phyloP scores from a whole-genome alignment of 2,797 vertebrate species.

The Eospalax fontanierii region DNA sequence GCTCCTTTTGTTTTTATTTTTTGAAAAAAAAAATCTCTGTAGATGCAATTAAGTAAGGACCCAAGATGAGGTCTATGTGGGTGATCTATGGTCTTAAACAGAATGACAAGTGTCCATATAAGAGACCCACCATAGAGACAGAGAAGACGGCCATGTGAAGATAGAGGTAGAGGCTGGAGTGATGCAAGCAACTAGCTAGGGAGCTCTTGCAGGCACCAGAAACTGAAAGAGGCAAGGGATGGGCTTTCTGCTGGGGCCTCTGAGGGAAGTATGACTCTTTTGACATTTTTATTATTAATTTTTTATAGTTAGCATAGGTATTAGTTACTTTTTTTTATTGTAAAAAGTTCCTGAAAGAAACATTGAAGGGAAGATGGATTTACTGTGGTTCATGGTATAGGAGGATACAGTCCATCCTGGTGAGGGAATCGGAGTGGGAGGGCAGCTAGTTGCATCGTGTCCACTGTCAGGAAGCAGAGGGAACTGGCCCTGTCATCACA shows the following conservation, averaged over 20 bases:
- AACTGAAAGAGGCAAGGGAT: background rate
- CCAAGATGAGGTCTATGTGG: background rate
- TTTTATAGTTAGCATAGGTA: background rate
- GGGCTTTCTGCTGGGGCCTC: background rate
- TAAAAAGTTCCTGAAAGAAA: background rate
- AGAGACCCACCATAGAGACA: background rate
- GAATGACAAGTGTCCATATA: background rate
- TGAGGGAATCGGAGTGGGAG: no score
- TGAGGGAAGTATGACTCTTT: background rate
- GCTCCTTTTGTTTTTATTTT: background rate
- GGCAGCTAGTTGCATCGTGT: background rate
- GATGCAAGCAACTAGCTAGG: no score
- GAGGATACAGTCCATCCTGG: background rate
- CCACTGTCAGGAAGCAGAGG: background rate
- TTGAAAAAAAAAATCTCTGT: background rate
- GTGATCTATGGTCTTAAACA: background rate
- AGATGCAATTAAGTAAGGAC: constrained; percentile 27
- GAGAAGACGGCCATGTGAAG: background rate
- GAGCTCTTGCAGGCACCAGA: background rate
- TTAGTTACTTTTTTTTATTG: background rate
- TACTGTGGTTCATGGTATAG: background rate
- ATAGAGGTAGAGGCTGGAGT: background rate
- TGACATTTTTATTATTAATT: no score
- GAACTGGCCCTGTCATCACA: background rate
- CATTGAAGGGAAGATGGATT: background rate